These are phyloP conservation scores for Hippoglossus hippoglossus DNA, from an alignment of 2,797 vertebrate genomes.

Conservation along the genomic window DNA sequence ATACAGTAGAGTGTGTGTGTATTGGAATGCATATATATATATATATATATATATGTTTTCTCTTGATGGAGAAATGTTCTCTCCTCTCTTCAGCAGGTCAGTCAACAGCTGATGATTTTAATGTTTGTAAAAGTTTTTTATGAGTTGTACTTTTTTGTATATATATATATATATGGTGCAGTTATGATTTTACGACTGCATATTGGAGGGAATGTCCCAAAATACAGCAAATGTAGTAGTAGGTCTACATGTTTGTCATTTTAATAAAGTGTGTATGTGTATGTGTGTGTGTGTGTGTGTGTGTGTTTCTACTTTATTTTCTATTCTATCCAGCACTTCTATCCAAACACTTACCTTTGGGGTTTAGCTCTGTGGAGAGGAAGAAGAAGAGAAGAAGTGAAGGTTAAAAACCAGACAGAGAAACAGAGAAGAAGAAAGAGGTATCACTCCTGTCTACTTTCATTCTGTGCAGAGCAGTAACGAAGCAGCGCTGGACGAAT, in stretches of 20 bases:
- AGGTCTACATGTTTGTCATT: conserved; percentile 9
- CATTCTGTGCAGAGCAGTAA: background rate
- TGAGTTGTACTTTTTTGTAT: too few relatives aligned
- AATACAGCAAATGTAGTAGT: conserved; percentile 14
- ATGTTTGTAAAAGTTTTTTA: too few relatives aligned
- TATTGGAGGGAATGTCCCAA: background rate
- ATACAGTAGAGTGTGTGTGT: conserved; percentile 52
- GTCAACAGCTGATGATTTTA: too few relatives aligned
- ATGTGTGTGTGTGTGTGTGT: conserved; percentile 12
- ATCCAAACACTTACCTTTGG: conserved; percentile 79
- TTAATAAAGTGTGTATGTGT: conserved; percentile 17
- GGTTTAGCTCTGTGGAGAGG: conserved; percentile 80
- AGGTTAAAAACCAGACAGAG: conserved; percentile 22
- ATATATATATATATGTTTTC: conserved; percentile 20
- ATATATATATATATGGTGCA: conserved; percentile 19
- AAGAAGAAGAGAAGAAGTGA: conserved; percentile 31
- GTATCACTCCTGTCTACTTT: conserved; percentile 1
- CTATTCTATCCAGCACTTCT: conserved; percentile 52
- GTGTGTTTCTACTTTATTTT: conserved; percentile 23
- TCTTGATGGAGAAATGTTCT: too few relatives aligned
- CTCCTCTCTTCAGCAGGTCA: too few relatives aligned
- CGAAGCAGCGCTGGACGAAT: conserved; percentile 7
- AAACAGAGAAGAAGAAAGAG: background rate
- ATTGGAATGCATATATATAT: conserved; percentile 20
- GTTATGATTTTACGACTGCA: conserved; percentile 29